phyloP scores from a whole-genome alignment of 2,797 vertebrate genomes.

The Pagetopsis macropterus region DNA sequence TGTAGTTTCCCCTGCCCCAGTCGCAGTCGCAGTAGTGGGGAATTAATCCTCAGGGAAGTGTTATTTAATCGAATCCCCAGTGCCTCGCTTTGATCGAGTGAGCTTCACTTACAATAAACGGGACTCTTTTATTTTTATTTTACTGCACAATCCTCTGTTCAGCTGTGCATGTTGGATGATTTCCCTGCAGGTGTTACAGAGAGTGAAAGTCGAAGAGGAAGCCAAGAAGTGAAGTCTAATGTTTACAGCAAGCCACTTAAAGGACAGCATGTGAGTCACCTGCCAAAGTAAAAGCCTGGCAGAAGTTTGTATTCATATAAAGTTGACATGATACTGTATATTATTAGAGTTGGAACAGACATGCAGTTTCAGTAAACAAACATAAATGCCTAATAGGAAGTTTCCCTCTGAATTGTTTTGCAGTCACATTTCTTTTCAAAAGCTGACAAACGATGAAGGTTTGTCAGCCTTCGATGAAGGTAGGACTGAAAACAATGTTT shows the following conservation, averaged over 20 bases:
- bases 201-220: constrained; percentile 57
- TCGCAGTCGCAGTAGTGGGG: constrained; percentile 45
- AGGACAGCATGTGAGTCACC: constrained; percentile 75
- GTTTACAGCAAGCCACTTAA: constrained; percentile 81
- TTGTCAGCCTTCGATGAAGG: constrained; percentile 48
- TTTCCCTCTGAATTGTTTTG: constrained; percentile 29
- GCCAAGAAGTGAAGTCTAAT: constrained; percentile 53
- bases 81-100: constrained; percentile 50
- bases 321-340: not conserved
- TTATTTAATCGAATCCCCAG: constrained; percentile 60
- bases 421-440: constrained; percentile 71
- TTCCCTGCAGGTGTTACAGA: constrained; percentile 61
- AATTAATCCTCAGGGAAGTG: constrained; percentile 58
- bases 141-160: constrained; percentile 29
- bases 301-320: not conserved
- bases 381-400: not conserved
- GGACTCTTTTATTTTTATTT: constrained; percentile 51
- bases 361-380: not conserved
- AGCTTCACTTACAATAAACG: constrained; percentile 55
- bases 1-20: constrained; percentile 49
- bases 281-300: constrained; percentile 7
- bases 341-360: not conserved
- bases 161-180: constrained; percentile 38
- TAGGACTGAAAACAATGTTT: not conserved
- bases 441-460: constrained; percentile 73